phyloP scores from a whole-genome alignment of 2,797 vertebrate genomes.

The Kryptolebias ocellatus region DNA sequence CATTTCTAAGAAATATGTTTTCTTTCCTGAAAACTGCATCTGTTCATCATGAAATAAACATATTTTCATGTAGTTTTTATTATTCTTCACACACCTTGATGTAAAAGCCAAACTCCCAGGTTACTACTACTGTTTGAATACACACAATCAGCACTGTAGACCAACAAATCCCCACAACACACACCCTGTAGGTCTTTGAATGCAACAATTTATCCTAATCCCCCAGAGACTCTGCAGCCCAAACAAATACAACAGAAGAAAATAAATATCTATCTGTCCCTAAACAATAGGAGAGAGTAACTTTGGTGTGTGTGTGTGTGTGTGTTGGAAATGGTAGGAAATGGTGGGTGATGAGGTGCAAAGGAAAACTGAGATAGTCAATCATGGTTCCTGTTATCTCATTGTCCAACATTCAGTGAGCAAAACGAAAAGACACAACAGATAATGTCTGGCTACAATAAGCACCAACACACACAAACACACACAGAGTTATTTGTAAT shows the following conservation, averaged over 20 bases:
- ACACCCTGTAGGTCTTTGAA: slow-evolving; percentile 26
- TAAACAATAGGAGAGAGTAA: slow-evolving; percentile 2
- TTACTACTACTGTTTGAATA: slow-evolving; percentile 1
- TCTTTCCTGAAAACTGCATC: not conserved
- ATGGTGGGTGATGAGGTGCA: not conserved
- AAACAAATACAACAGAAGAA: slow-evolving; percentile 22
- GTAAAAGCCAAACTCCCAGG: not conserved
- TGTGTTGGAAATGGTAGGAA: not conserved
- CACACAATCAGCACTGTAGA: slow-evolving; percentile 4
- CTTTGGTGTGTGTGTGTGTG: not conserved
- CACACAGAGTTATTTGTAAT: not conserved
- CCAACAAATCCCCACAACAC: slow-evolving; percentile 22
- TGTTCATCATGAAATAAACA: not conserved
- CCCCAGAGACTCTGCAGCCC: slow-evolving; percentile 18
- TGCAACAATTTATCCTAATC: slow-evolving; percentile 34
- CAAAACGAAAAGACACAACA: not conserved
- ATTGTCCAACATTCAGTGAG: slow-evolving; percentile 2
- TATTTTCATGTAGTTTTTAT: not conserved
- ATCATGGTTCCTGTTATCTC: not conserved
- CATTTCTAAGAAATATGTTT: not conserved
- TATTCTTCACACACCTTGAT: not conserved
- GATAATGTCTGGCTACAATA: not conserved
- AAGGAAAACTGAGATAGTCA: not conserved
- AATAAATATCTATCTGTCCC: slow-evolving; percentile 37
- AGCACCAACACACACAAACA: not conserved